Conservation (phyloP, 2,113 vertebrate species). For the Trogon surrucura region DNA sequence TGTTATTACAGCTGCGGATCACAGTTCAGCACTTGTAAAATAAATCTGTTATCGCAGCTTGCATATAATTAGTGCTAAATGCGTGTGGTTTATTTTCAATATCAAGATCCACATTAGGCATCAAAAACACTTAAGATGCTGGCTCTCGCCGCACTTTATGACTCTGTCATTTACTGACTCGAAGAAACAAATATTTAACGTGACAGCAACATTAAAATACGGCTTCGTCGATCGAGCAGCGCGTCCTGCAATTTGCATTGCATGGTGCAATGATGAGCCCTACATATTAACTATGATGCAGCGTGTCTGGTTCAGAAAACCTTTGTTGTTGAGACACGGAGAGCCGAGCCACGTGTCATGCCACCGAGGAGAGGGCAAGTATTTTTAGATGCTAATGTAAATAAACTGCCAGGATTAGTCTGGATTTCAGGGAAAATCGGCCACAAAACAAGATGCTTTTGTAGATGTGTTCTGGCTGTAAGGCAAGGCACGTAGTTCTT, state of each 20-base stretch:
- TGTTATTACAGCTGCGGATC: slow-evolving; percentile 69
- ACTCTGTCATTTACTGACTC: slow-evolving; percentile 60
- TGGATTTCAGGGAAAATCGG: not conserved
- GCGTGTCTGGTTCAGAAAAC: not conserved
- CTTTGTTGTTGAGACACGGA: not conserved
- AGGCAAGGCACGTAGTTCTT: not conserved
- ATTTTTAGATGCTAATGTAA: not conserved
- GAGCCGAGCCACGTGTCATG: not conserved
- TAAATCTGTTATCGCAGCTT: slow-evolving; percentile 58
- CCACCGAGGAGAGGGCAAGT: not conserved
- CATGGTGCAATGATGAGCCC: not conserved
- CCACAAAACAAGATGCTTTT: not conserved
- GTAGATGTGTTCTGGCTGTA: not conserved
- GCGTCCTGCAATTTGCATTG: slow-evolving; percentile 32
- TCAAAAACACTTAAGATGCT: slow-evolving; percentile 69
- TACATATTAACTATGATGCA: not conserved
- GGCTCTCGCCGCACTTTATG: slow-evolving; percentile 56
- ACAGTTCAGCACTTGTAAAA: slow-evolving; percentile 66
- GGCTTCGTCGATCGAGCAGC: slow-evolving; percentile 10
- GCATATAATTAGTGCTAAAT: slow-evolving; percentile 73
- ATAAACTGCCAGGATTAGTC: not conserved
- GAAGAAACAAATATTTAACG: slow-evolving; percentile 65
- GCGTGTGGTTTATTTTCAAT: slow-evolving; percentile 60
- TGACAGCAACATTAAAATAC: slow-evolving; percentile 66
- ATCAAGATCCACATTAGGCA: slow-evolving; percentile 51